Evolutionary conservation across 2,888 invertebrate genomes (phyloP), one percentile per base, ranked within the genome.

Genomic region (Cerceris ruficornis): DNA sequence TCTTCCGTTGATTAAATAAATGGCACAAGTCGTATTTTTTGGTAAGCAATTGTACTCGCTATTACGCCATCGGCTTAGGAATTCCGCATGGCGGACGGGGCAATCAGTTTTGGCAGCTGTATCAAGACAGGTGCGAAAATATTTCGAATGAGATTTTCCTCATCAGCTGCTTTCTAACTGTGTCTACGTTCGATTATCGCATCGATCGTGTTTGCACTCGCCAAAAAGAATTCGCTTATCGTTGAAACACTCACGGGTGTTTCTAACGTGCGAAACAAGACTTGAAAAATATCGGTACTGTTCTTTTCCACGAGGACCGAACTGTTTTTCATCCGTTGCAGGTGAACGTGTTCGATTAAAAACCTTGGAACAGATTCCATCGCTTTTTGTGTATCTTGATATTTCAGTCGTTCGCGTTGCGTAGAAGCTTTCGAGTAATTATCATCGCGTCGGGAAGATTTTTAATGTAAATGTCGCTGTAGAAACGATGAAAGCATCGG

Each of bases 101-200:
- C 75, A 77, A 78, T 81, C 75, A 68, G 69, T 77, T 85, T 81
- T 62, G 73, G 61, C 82, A 83, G 67, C 82, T 86, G 85, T 77
- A 72, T 80, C 59, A 79, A 82, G 70, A 86, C 86, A 82, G 77
- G 69, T 86, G 84, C 57, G 60, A 64, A 81, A 70, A 69, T 77
- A 49, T 70, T 28, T 67, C 70, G 50, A 72, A 28, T 74, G 66
- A 65, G 83, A 83, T 77, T 83, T 74, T 67, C 50, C 60, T 61
- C 28, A n/a, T 61, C 57, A 13, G 43, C 43, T 28, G 68, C 50
- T 11, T 57, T 69, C 46, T 69, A 65, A 50, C 59, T 13, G 7
- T n/a, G 6, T 62, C 54, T 17, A 64, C 42, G 50, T 42, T 70
- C 13, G 42, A 65, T 69, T 52, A 58, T 66, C 46, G 9, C 42